Evolutionary conservation across 2,797 vertebrate genomes (phyloP).

Genomic region (Acridotheres tristis): DNA sequence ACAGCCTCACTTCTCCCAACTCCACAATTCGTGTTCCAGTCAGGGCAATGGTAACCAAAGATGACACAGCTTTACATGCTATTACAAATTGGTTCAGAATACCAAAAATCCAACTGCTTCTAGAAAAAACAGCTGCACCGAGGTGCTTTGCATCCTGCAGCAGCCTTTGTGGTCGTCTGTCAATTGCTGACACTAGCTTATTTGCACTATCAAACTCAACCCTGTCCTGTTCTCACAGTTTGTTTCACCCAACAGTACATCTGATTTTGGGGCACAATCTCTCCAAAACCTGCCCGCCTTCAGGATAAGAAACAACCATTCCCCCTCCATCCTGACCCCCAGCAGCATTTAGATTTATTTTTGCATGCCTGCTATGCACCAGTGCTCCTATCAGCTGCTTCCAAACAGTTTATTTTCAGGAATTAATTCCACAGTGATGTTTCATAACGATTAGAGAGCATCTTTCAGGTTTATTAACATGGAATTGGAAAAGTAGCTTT

Average conservation of each 20-base stretch:
- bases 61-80: rapidly evolving
- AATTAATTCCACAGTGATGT: neutral
- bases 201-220: neutral
- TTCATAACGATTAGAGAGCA: neutral
- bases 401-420: neutral
- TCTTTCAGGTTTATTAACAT: neutral
- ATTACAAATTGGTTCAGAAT: neutral
- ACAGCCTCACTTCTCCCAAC: neutral
- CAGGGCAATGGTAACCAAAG: neutral
- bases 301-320: neutral
- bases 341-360: neutral
- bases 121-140: neutral
- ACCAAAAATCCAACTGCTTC: neutral
- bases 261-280: neutral
- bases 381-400: neutral
- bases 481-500: neutral
- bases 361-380: neutral
- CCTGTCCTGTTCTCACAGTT: neutral
- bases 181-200: neutral
- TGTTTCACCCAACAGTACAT: neutral
- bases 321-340: neutral
- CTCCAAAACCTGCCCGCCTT: neutral
- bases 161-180: neutral
- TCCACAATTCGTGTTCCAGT: neutral
- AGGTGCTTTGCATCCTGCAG: neutral